These are phyloP conservation scores for Ctenochaetus hawaiiensis DNA, from an alignment of 2,797 vertebrate genomes.

Conservation along the genomic window DNA sequence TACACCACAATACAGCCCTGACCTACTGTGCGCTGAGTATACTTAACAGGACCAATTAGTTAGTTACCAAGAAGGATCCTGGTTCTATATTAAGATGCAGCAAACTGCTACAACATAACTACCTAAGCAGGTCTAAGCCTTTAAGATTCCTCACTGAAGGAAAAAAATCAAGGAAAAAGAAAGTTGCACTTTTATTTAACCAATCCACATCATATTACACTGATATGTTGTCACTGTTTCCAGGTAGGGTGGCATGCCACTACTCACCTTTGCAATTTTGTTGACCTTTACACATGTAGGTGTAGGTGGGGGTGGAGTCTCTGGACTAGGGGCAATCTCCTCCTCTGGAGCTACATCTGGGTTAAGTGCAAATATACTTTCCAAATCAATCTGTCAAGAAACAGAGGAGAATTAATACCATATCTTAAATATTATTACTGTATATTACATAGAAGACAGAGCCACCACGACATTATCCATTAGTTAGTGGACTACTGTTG, in stretches of 20 bases:
- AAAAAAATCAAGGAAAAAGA: not conserved
- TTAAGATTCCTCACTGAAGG: not conserved
- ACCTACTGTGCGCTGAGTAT: slow-evolving; percentile 29
- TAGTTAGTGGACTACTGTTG: too few relatives aligned
- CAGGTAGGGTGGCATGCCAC: not conserved
- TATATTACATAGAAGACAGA: too few relatives aligned
- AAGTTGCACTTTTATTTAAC: not conserved
- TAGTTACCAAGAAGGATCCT: slow-evolving; percentile 34
- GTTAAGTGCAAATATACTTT: slow-evolving; percentile 98
- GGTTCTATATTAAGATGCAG: slow-evolving; percentile 51
- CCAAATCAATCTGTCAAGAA: slow-evolving; percentile 91
- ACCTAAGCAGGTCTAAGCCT: slow-evolving; percentile 5
- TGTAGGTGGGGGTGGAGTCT: slow-evolving; percentile 91
- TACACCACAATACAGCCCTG: not conserved
- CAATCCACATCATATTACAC: not conserved
- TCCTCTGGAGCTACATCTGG: slow-evolving; percentile 94
- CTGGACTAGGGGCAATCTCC: slow-evolving; percentile 91
- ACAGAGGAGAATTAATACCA: slow-evolving; percentile 11
- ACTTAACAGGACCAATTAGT: slow-evolving; percentile 50
- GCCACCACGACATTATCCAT: too few relatives aligned
- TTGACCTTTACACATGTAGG: slow-evolving; percentile 89
- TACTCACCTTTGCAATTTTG: slow-evolving; percentile 94
- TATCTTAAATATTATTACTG: too few relatives aligned
- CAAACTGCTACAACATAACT: slow-evolving; percentile 25
- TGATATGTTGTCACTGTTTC: not conserved